phyloP scores from a whole-genome alignment of 2,113 vertebrate genomes.

The Terrapene triunguis region DNA sequence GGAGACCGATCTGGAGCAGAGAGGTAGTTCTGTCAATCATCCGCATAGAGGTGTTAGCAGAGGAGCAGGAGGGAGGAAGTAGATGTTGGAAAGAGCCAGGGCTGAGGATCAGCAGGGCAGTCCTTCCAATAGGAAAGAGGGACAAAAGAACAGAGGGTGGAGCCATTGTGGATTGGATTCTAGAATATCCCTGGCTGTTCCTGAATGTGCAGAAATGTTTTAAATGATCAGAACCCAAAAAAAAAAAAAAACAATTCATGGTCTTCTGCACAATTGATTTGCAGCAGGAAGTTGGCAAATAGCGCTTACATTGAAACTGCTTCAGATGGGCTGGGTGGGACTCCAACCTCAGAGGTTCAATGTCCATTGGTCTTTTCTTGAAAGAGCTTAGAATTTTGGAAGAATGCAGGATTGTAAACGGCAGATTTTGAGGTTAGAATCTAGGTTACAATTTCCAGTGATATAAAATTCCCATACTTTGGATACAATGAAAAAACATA shows the following conservation, averaged over 20 bases:
- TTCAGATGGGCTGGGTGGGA: neutral
- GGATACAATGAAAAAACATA: neutral
- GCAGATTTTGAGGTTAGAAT: neutral
- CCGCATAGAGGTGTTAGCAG: no score
- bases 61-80: no score
- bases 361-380: neutral
- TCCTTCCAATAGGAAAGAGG: no score
- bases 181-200: neutral
- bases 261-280: neutral
- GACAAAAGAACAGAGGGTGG: neutral
- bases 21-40: no score
- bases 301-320: fast-evolving
- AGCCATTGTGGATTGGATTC: neutral
- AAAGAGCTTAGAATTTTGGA: neutral
- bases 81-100: no score
- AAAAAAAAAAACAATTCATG: neutral
- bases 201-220: neutral
- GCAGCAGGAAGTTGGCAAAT: neutral
- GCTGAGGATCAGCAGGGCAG: no score
- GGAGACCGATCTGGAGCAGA: no score
- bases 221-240: neutral
- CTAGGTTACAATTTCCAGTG: neutral
- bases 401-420: neutral
- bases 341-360: neutral
- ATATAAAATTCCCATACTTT: neutral